A percentile compares a stretch with the other conserved stretches of the same genome.
phyloP scores from a whole-genome alignment of 2,797 vertebrate genomes.

The Dallia pectoralis region DNA sequence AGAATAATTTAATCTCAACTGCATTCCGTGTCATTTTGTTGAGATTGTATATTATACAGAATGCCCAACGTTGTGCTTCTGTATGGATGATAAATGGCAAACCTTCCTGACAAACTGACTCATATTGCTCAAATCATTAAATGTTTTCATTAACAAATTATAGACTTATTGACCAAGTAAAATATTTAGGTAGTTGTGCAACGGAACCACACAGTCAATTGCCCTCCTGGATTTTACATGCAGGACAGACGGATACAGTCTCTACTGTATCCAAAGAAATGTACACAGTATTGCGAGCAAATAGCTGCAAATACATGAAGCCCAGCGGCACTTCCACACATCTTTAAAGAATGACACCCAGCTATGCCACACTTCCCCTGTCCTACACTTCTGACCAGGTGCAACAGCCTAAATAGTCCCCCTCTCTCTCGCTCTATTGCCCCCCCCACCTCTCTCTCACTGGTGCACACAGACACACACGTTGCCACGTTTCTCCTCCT shows the following conservation, averaged over 20 bases:
- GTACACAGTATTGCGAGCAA: slow-evolving; percentile 2
- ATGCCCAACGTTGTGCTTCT: too few relatives aligned
- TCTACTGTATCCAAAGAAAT: slow-evolving; percentile 27
- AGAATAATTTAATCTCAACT: too few relatives aligned
- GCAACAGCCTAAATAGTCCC: slow-evolving; percentile 29
- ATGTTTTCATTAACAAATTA: neutral
- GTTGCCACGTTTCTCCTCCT: slow-evolving; percentile 10
- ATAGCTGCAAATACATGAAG: slow-evolving; percentile 61
- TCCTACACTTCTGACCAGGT: slow-evolving; percentile 62
- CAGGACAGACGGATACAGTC: slow-evolving; percentile 2
- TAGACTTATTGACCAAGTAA: neutral
- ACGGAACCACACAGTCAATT: neutral
- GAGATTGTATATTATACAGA: too few relatives aligned
- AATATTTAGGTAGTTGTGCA: neutral
- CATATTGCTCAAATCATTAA: too few relatives aligned
- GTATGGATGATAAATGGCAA: too few relatives aligned
- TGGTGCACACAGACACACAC: slow-evolving; percentile 8
- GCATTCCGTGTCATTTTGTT: too few relatives aligned
- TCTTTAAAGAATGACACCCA: slow-evolving; percentile 75
- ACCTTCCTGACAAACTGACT: too few relatives aligned
- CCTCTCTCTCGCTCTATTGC: neutral
- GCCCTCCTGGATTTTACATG: neutral
- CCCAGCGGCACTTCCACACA: slow-evolving; percentile 67
- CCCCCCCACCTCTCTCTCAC: neutral
- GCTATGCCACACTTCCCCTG: slow-evolving; percentile 74